Evolutionary conservation across 1,140 invertebrate genomes (phyloP), one percentile per base, ranked within the genome.

Genomic region (Delia radicum): DNA sequence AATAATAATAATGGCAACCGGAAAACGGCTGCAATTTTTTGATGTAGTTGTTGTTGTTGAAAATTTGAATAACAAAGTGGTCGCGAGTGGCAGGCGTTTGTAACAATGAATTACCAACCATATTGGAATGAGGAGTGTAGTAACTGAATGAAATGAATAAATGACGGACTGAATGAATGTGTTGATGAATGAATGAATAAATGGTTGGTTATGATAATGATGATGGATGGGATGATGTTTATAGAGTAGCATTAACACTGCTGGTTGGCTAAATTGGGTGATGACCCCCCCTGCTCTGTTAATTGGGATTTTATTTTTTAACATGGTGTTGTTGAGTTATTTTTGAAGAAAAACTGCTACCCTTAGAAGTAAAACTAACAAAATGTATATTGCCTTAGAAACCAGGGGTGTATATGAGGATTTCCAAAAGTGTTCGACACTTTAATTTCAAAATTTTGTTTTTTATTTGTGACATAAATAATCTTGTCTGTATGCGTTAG

Each of bases 21-120:
- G 63, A 67, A n/a, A 67, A 67, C 63, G 63, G 63, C 63, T 67
- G 63, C 63, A 67, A 18, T 67, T 67, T 67, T 67, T 67, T 67
- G 10, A 10, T 18, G 21, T 55, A n/a, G n/a, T n/a, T n/a, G n/a
- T n/a, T n/a, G n/a, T 62, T 62, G 21, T 37, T 37, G 10, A 5
- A 31, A 67, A 29, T 67, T 67, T 29, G 13, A 67, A 29, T 29
- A 67, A 29, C n/a, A 67, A 67, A 67, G 63, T 67, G 63, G 28
- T 31, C 27, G 63, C 63, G n/a, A 67, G 28, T 67, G 63, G 61
- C 61, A 63, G 63, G 29, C 63, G 24, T 67, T 55, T 55, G 48
- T 55, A 55, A 55, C 18, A 10, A 55, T 55, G 48, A 55, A 55
- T 55, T 55, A 15, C n/a, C 48, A 55, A 55, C 48, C 48, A 55